Conservation (phyloP, 2,888 invertebrate species). For the Nudaria mundana region DNA sequence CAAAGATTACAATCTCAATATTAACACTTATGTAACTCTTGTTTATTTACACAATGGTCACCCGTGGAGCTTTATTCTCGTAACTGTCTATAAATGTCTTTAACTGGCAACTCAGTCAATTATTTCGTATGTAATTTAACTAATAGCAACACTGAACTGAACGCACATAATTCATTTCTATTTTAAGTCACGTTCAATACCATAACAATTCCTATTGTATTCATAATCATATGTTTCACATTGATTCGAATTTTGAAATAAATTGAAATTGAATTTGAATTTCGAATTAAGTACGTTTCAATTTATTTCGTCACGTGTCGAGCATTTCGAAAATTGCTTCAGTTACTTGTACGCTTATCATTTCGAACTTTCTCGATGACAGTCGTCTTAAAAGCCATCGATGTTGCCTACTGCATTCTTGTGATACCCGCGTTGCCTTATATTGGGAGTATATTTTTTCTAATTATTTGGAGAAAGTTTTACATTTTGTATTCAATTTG, state of each 20-base stretch:
- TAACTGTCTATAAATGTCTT: too few relatives aligned
- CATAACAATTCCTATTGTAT: constrained; percentile 7
- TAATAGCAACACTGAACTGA: background rate
- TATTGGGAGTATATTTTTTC: background rate
- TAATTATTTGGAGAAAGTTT: constrained; percentile 5
- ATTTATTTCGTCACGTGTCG: constrained; percentile 53
- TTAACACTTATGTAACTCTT: background rate
- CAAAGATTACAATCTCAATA: background rate
- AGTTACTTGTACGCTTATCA: constrained; percentile 54
- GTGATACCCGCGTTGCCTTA: constrained; percentile 4
- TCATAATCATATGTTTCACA: constrained; percentile 24
- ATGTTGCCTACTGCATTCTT: background rate
- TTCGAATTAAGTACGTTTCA: constrained; percentile 28
- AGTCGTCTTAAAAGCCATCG: constrained; percentile 10
- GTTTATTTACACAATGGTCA: background rate
- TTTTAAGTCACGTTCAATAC: constrained; percentile 6
- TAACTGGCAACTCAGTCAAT: background rate
- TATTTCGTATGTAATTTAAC: background rate
- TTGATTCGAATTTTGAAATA: constrained; percentile 22
- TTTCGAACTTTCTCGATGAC: constrained; percentile 65
- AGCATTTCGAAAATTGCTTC: constrained; percentile 43
- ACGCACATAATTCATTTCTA: background rate
- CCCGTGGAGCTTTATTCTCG: background rate
- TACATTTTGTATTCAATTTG: background rate
- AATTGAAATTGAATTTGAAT: too few relatives aligned